Conservation (phyloP, 2,113 vertebrate genomes). For the Notothenia coriiceps region DNA sequence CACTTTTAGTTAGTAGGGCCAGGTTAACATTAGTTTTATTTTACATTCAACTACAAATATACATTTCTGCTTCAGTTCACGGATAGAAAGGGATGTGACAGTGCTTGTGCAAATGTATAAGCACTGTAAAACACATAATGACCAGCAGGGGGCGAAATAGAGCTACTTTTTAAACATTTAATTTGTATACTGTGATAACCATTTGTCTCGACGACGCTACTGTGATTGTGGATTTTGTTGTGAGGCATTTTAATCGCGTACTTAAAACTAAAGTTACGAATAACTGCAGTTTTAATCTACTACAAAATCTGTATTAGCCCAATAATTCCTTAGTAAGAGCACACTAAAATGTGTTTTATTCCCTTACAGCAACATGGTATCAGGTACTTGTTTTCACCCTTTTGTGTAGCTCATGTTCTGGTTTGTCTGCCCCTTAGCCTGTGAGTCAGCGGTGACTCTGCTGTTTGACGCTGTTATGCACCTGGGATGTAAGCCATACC, state of each 20-base stretch:
- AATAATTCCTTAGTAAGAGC: no score
- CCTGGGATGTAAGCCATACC: conserved; percentile 95
- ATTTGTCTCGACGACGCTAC: background rate
- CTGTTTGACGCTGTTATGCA: conserved; percentile 95
- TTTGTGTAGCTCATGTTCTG: background rate
- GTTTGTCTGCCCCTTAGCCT: conserved; percentile 82
- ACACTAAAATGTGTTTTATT: background rate
- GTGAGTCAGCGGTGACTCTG: conserved; percentile 92
- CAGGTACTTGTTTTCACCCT: background rate
- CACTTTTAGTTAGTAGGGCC: no score
- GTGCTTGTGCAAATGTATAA: background rate
- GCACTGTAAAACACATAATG: conserved; percentile 4
- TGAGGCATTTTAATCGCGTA: background rate
- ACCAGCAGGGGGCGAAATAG: conserved; percentile 46
- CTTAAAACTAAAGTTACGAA: no score
- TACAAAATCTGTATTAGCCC: background rate
- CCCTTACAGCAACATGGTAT: background rate
- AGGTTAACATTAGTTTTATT: background rate
- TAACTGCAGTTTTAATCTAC: background rate
- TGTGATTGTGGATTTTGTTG: background rate
- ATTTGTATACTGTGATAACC: background rate
- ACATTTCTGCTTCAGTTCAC: background rate
- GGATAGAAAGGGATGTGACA: background rate
- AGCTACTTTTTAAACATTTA: background rate
- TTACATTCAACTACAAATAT: background rate